Percentiles rank a stretch among this genome's conserved stretches.
Evolutionary conservation across 1,140 invertebrate species (phyloP).

Genomic region (Penaeus indicus): DNA sequence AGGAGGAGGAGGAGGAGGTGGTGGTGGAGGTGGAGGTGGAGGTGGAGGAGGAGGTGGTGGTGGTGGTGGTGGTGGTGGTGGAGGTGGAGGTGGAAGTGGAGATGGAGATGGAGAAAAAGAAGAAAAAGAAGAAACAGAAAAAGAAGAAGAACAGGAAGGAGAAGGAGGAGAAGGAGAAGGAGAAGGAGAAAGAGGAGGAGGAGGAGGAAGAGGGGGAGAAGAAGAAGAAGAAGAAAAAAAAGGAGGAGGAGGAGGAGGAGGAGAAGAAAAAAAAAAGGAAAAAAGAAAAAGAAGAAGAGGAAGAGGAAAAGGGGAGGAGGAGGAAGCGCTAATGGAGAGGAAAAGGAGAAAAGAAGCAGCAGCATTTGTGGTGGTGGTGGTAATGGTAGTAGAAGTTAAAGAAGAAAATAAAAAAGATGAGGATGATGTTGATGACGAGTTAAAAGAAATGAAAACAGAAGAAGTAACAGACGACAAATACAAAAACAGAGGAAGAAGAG

Average conservation of each 20-base stretch:
- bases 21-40: neutral
- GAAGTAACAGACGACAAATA: too few relatives aligned
- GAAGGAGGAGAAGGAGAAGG: too few relatives aligned
- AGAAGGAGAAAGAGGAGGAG: too few relatives aligned
- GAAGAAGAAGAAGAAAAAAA: neutral
- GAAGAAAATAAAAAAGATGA: neutral
- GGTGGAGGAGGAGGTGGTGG: neutral
- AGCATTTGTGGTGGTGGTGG: neutral
- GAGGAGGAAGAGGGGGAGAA: too few relatives aligned
- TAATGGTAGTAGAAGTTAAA: neutral
- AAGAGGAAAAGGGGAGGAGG: neutral
- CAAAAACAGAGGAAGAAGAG: neutral
- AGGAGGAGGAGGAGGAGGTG: neutral
- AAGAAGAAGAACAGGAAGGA: too few relatives aligned
- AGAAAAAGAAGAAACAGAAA: too few relatives aligned
- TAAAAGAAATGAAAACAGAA: too few relatives aligned
- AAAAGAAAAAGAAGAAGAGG: neutral
- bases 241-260: constrained; percentile 2
- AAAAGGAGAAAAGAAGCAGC: neutral
- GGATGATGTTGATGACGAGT: neutral
- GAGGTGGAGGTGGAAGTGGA: neutral
- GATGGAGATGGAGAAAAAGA: neutral
- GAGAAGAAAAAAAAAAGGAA: neutral
- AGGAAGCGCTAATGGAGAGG: neutral
- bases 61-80: neutral